Conservation (phyloP, 1,140 invertebrate species). For the Listronotus oregonensis region DNA sequence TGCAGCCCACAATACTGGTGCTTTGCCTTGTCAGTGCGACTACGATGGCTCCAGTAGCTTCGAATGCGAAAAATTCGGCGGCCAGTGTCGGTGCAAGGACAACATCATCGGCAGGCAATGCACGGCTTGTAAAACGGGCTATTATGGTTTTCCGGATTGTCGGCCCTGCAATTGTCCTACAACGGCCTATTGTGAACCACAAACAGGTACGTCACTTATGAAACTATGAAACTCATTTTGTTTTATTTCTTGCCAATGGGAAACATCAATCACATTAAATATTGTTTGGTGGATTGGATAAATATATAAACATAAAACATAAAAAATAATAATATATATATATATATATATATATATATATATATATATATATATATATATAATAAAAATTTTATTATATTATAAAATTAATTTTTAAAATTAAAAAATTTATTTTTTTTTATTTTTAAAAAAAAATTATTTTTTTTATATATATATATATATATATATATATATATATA, state of each 20-base stretch:
- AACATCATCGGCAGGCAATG: constrained; percentile 95
- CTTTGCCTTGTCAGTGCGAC: constrained; percentile 87
- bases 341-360: too few relatives aligned
- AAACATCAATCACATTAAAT: too few relatives aligned
- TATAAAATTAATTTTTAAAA: too few relatives aligned
- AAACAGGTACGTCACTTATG: constrained; percentile 58
- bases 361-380: background rate
- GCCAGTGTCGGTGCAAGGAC: constrained; percentile 91
- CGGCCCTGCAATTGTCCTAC: constrained; percentile 84
- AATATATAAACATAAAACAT: too few relatives aligned
- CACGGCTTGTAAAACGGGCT: constrained; percentile 88
- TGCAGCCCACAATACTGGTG: constrained; percentile 92
- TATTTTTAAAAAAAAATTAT: too few relatives aligned
- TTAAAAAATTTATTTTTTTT: too few relatives aligned
- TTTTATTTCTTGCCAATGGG: too few relatives aligned
- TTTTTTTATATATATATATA: too few relatives aligned
- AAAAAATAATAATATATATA: too few relatives aligned
- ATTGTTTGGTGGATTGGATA: too few relatives aligned
- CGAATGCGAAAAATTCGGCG: constrained; percentile 89
- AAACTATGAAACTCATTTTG: background rate
- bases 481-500: too few relatives aligned
- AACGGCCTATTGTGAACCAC: constrained; percentile 78
- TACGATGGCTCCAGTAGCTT: constrained; percentile 87
- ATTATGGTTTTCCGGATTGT: constrained; percentile 95
- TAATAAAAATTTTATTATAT: too few relatives aligned